These are phyloP conservation scores for Thalassoma bifasciatum DNA, from an alignment of 2,113 vertebrate genomes.

Conservation along the genomic window DNA sequence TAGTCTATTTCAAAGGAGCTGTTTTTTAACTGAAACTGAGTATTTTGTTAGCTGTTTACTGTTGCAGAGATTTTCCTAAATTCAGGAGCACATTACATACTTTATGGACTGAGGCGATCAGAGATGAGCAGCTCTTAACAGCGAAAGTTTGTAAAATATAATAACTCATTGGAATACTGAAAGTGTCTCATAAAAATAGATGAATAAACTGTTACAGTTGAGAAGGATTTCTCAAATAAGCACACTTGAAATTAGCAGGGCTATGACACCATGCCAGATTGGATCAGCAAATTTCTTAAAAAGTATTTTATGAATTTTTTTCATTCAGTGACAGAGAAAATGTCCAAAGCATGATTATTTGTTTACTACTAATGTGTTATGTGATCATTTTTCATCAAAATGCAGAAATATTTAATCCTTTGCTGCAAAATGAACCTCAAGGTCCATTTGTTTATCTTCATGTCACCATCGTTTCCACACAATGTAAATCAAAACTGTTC, in stretches of 20 bases:
- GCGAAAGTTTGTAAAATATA: not conserved
- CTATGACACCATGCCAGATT: conserved; percentile 12
- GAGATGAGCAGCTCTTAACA: conserved; percentile 15
- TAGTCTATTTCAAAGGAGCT: conserved; percentile 50
- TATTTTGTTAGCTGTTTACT: conserved; percentile 57
- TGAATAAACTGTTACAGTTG: not conserved
- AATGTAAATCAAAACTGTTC: conserved; percentile 11
- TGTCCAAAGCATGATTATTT: not conserved
- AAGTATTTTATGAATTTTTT: not conserved
- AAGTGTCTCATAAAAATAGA: conserved; percentile 4
- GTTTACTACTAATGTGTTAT: conserved; percentile 8
- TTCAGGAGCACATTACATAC: conserved; percentile 42
- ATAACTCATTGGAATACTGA: conserved; percentile 4
- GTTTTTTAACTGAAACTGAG: conserved; percentile 57
- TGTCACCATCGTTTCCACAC: conserved; percentile 20
- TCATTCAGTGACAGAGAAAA: not conserved
- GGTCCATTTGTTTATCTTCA: conserved; percentile 27
- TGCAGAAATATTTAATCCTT: not conserved
- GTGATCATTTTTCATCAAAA: conserved; percentile 12
- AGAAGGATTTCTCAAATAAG: conserved; percentile 17
- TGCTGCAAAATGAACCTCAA: conserved; percentile 31
- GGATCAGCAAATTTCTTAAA: not conserved
- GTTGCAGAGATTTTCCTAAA: conserved; percentile 37
- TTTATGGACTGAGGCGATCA: conserved; percentile 15
- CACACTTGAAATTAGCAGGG: conserved; percentile 23